Evolutionary conservation across 2,113 vertebrate genomes (phyloP).

Genomic region (Sylvilagus bachmani): DNA sequence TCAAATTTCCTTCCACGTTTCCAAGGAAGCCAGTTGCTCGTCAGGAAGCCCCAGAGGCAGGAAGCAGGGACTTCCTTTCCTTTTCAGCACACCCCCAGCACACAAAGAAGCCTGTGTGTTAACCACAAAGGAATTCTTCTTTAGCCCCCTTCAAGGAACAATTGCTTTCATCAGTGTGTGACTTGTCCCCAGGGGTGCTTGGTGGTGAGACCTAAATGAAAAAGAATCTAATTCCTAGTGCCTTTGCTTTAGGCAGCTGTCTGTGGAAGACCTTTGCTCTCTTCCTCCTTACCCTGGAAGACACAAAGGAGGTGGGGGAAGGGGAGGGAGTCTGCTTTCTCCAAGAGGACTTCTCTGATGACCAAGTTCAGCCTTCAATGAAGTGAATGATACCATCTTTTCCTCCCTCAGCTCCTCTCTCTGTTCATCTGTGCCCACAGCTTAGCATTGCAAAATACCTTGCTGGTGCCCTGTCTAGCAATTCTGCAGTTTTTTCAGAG

Average conservation of each 20-base stretch:
- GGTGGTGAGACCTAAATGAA: background rate
- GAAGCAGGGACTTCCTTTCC: background rate
- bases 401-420: background rate
- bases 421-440: background rate
- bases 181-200: background rate
- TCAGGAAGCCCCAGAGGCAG: background rate
- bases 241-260: background rate
- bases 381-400: background rate
- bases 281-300: background rate
- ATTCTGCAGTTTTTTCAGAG: background rate
- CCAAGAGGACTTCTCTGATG: background rate
- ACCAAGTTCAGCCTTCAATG: background rate
- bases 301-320: too few relatives aligned
- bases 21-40: background rate
- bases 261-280: background rate
- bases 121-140: background rate
- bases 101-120: background rate
- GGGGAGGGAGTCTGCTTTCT: background rate
- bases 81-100: background rate
- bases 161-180: background rate
- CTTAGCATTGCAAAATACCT: background rate
- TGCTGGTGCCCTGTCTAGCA: background rate
- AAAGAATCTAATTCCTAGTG: background rate
- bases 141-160: background rate
- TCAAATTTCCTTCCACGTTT: background rate